A percentile compares a stretch with the other conserved stretches of the same genome.
Evolutionary conservation across 2,888 invertebrate genomes (phyloP).

Genomic region (Apotomis betuletana): DNA sequence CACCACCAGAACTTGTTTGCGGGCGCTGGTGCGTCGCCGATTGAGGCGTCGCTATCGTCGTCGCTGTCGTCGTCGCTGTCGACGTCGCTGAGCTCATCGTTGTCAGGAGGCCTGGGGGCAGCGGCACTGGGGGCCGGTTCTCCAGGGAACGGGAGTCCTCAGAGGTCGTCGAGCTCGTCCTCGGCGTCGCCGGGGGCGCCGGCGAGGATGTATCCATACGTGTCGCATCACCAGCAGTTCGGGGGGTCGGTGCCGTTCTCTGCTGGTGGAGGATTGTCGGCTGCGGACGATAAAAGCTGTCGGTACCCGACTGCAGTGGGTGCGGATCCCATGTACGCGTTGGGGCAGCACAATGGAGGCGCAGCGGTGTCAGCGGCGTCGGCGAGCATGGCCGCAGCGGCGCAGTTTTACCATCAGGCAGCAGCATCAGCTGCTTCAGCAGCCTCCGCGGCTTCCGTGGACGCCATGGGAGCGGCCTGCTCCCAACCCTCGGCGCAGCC

Average conservation of each 20-base stretch:
- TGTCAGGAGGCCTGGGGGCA: constrained; percentile 85
- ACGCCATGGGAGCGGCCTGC: constrained; percentile 92
- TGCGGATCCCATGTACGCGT: constrained; percentile 90
- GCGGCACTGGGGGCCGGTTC: constrained; percentile 85
- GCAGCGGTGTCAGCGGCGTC: constrained; percentile 87
- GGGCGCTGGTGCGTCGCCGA: constrained; percentile 88
- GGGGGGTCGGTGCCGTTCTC: constrained; percentile 87
- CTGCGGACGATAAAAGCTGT: constrained; percentile 90
- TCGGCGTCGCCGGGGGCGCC: constrained; percentile 89
- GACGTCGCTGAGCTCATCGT: constrained; percentile 82
- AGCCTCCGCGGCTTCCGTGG: constrained; percentile 89
- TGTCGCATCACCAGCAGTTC: constrained; percentile 91
- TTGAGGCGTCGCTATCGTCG: constrained; percentile 86
- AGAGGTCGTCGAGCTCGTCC: constrained; percentile 85
- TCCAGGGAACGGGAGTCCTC: constrained; percentile 85
- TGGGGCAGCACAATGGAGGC: constrained; percentile 89
- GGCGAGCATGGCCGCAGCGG: constrained; percentile 87
- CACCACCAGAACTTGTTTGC: constrained; percentile 85
- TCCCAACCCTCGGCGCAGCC: constrained; percentile 92
- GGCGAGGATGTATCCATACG: constrained; percentile 96
- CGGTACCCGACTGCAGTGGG: constrained; percentile 88
- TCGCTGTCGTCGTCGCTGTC: constrained; percentile 84
- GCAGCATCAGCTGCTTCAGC: constrained; percentile 89
- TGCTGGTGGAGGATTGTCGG: constrained; percentile 83
- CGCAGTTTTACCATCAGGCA: constrained; percentile 95